These are phyloP conservation scores for Luperina nickerlii DNA, from an alignment of 2,888 invertebrate species.

Conservation along the genomic window DNA sequence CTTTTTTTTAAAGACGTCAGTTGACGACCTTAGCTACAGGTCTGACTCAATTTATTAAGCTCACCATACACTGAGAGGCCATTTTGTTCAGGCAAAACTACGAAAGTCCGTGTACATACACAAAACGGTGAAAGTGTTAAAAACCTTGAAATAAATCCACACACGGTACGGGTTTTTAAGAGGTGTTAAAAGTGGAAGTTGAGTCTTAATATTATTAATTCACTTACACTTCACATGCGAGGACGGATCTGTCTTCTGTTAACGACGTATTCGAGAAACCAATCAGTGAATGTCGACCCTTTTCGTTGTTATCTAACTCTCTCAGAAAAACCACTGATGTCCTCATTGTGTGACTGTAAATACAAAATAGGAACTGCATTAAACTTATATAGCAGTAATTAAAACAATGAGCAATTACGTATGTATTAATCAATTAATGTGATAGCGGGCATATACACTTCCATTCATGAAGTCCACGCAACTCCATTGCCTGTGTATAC, in stretches of 20 bases:
- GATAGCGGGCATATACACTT: not conserved
- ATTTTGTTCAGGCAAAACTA: not conserved
- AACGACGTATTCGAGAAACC: not conserved
- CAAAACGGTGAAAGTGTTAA: not conserved
- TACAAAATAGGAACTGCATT: not conserved
- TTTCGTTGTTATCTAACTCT: not conserved
- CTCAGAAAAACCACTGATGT: slow-evolving; percentile 7
- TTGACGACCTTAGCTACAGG: not conserved
- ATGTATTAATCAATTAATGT: not conserved
- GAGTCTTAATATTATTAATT: not conserved
- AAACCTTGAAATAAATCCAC: not conserved
- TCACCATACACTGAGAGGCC: not conserved
- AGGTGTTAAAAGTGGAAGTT: not conserved
- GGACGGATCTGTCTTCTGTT: not conserved
- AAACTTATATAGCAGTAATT: not conserved
- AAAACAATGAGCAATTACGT: not conserved
- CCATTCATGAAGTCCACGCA: not conserved
- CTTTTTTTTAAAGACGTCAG: not conserved
- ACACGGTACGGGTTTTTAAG: not conserved
- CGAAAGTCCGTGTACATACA: not conserved
- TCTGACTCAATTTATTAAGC: not conserved
- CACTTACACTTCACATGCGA: slow-evolving; percentile 14
- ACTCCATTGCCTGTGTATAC: not conserved
- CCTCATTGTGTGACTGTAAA: not conserved
- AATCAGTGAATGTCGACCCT: not conserved